Percentiles rank a stretch among this genome's conserved stretches.
Evolutionary conservation across 2,888 invertebrate species (phyloP).

Genomic region (Formica aserva): DNA sequence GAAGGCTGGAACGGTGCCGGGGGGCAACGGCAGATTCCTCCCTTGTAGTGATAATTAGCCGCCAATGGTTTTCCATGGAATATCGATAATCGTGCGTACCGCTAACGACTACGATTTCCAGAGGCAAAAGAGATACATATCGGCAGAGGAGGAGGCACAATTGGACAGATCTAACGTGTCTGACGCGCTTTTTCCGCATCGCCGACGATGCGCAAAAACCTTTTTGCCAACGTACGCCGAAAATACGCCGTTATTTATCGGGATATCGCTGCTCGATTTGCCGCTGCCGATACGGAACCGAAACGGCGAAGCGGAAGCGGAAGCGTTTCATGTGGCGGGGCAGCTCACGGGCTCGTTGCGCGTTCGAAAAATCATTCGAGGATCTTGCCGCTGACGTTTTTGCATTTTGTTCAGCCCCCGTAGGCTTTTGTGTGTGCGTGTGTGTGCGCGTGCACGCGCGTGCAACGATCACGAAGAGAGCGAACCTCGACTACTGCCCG

Average conservation of each 20-base stretch:
- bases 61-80: slow-evolving; percentile 46
- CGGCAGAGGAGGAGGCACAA: slow-evolving; percentile 24
- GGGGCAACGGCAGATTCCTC: slow-evolving; percentile 15
- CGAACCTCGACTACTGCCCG: slow-evolving; percentile 37
- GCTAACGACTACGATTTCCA: slow-evolving; percentile 36
- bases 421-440: slow-evolving; percentile 21
- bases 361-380: slow-evolving; percentile 64
- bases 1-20: slow-evolving; percentile 38
- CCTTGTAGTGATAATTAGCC: slow-evolving; percentile 41
- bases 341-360: slow-evolving; percentile 30
- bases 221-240: slow-evolving; percentile 54
- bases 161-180: slow-evolving; percentile 55
- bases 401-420: slow-evolving; percentile 50
- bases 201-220: slow-evolving; percentile 55
- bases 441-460: background rate
- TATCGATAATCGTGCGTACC: slow-evolving; percentile 39
- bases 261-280: slow-evolving; percentile 64
- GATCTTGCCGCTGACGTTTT: slow-evolving; percentile 73
- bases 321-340: slow-evolving; percentile 42
- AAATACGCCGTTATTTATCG: slow-evolving; percentile 64
- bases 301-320: slow-evolving; percentile 55
- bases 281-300: slow-evolving; percentile 37
- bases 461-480: slow-evolving; percentile 57
- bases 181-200: slow-evolving; percentile 51
- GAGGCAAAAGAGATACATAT: slow-evolving; percentile 14